phyloP scores from a whole-genome alignment of 2,113 vertebrate genomes.

The Lepisosteus oculatus region DNA sequence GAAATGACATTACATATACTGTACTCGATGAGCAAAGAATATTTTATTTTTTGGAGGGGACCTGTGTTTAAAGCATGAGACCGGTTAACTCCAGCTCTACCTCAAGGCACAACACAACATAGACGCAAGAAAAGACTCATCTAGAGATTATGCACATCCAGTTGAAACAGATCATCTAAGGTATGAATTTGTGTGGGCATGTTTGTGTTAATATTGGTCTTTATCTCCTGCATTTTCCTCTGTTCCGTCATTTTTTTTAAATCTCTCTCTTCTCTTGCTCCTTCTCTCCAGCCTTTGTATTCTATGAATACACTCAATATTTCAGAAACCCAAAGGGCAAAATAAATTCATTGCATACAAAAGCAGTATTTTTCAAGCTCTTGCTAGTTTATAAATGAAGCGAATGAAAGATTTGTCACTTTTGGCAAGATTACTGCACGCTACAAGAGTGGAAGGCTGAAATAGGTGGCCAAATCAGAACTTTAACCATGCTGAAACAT shows the following conservation, averaged over 20 bases:
- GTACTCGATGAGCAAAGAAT: too few species aligned
- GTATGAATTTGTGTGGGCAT: background rate
- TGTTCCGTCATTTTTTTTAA: background rate
- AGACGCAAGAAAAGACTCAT: background rate
- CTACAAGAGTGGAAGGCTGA: too few species aligned
- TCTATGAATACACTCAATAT: background rate
- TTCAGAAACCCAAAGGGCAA: slow-evolving; percentile 5
- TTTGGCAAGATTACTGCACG: background rate
- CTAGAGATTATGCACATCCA: background rate
- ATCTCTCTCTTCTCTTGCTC: background rate
- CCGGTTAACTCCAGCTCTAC: background rate
- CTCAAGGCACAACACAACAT: background rate
- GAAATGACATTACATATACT: too few species aligned
- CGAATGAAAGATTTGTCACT: background rate
- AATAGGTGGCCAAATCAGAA: background rate
- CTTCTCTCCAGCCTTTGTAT: background rate
- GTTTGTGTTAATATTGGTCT: background rate
- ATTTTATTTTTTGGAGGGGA: too few species aligned
- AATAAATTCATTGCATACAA: background rate
- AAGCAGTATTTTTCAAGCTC: background rate
- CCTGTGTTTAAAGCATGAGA: background rate
- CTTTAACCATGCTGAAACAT: too few species aligned
- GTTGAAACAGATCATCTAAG: background rate
- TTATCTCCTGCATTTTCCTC: background rate
- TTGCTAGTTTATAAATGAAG: background rate